Evolutionary conservation across 2,797 vertebrate genomes (phyloP).

Genomic region (Lateolabrax maculatus): DNA sequence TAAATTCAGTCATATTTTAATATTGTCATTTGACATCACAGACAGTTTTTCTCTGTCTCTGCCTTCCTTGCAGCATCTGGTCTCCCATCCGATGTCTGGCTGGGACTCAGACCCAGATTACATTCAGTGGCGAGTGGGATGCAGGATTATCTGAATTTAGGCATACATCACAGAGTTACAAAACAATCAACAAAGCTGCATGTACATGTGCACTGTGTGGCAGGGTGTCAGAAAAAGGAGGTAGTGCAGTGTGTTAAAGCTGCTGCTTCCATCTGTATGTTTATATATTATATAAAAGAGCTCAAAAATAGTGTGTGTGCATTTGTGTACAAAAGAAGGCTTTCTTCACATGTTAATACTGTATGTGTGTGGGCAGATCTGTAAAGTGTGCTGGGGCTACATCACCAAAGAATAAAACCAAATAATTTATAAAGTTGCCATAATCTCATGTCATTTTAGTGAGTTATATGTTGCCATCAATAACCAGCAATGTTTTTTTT

Average conservation of each 20-base stretch:
- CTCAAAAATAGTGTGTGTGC: slow-evolving; percentile 9
- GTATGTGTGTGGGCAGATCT: background rate
- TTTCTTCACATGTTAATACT: background rate
- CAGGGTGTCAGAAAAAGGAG: slow-evolving; percentile 3
- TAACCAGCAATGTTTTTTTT: background rate
- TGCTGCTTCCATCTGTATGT: background rate
- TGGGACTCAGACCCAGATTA: slow-evolving; percentile 64
- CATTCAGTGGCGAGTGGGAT: slow-evolving; percentile 51
- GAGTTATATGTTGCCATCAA: background rate
- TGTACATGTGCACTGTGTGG: slow-evolving; percentile 40
- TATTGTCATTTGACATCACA: slow-evolving; percentile 9
- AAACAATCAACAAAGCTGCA: slow-evolving; percentile 49
- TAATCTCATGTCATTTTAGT: background rate
- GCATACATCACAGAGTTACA: slow-evolving; percentile 51
- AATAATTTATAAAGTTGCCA: background rate
- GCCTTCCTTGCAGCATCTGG: slow-evolving; percentile 57
- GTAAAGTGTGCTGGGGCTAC: background rate
- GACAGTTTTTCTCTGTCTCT: slow-evolving; percentile 4
- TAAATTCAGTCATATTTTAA: slow-evolving; percentile 1
- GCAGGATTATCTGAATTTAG: slow-evolving; percentile 71
- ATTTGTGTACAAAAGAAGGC: background rate
- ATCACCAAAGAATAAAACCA: background rate
- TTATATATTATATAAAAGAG: background rate
- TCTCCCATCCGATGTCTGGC: slow-evolving; percentile 43
- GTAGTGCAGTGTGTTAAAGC: slow-evolving; percentile 10